These are phyloP conservation scores for Epinephelus awoara DNA, from an alignment of 2,797 vertebrate species.

Conservation along the genomic window DNA sequence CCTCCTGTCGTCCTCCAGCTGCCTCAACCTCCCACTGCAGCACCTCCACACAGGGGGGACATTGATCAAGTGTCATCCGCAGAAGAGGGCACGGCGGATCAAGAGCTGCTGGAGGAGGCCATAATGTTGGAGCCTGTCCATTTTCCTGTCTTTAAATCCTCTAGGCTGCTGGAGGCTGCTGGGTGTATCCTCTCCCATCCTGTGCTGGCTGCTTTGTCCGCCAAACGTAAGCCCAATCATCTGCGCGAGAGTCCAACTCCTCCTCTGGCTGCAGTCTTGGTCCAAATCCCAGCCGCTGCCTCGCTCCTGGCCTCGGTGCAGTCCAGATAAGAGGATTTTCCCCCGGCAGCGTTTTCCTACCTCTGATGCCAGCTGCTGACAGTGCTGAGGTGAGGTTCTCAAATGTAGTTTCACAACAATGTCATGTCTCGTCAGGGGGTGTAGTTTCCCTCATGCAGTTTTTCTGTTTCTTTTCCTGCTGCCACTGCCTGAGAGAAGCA, in stretches of 20 bases:
- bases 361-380: conserved; percentile 61
- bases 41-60: conserved; percentile 33
- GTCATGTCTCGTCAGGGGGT: conserved; percentile 36
- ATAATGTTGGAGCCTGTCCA: conserved; percentile 46
- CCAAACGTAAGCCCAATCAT: conserved; percentile 46
- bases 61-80: conserved; percentile 66
- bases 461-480: not conserved
- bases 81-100: conserved; percentile 45
- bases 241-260: conserved; percentile 30
- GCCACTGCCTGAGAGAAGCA: conserved; percentile 3
- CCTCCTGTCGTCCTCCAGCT: conserved; percentile 24
- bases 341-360: conserved; percentile 13
- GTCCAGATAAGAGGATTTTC: conserved; percentile 64
- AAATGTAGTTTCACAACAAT: conserved; percentile 52
- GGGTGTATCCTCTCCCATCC: conserved; percentile 45
- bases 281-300: conserved; percentile 59
- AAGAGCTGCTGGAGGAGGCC: conserved; percentile 45
- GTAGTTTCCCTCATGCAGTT: conserved; percentile 9
- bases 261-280: conserved; percentile 42
- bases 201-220: conserved; percentile 38
- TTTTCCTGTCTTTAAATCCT: conserved; percentile 56
- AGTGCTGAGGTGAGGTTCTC: conserved; percentile 59
- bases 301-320: conserved; percentile 32
- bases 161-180: conserved; percentile 23
- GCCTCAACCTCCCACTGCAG: conserved; percentile 32